Evolutionary conservation across 2,113 vertebrate species (phyloP).

Genomic region (Halcyon malimbica): DNA sequence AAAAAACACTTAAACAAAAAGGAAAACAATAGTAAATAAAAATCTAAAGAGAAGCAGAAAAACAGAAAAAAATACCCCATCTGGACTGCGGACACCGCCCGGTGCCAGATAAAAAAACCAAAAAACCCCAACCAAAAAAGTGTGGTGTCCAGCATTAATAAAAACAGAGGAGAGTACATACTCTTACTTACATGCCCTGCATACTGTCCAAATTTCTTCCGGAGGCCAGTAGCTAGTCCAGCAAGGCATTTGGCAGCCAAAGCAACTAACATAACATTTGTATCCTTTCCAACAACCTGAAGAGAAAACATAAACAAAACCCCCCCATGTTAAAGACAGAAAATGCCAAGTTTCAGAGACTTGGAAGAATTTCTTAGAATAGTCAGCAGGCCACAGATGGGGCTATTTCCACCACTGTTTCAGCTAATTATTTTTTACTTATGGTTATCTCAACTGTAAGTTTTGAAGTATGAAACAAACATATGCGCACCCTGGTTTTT

Average conservation of each 20-base stretch:
- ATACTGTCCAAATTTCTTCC: conserved; percentile 98
- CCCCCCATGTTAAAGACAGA: neutral
- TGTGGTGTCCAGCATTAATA: neutral
- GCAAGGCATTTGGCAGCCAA: conserved; percentile 95
- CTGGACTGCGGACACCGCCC: no score
- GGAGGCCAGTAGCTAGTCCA: conserved; percentile 88
- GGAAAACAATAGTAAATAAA: no score
- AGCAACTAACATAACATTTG: conserved; percentile 96
- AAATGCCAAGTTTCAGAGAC: neutral
- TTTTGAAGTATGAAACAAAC: neutral
- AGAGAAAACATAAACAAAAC: neutral
- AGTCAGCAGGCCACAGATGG: neutral
- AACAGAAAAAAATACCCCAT: no score
- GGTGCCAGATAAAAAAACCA: no score
- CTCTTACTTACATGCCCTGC: conserved; percentile 88
- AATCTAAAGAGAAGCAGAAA: no score
- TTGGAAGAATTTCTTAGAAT: neutral
- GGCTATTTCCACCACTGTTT: neutral
- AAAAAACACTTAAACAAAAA: no score
- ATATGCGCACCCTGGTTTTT: neutral
- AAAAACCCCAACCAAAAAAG: neutral
- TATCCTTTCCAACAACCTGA: conserved; percentile 96
- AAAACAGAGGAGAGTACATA: neutral
- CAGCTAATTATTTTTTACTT: neutral
- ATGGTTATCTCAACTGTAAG: neutral